phyloP scores from a whole-genome alignment of 2,888 invertebrate genomes.

The Octonoba sinensis region DNA sequence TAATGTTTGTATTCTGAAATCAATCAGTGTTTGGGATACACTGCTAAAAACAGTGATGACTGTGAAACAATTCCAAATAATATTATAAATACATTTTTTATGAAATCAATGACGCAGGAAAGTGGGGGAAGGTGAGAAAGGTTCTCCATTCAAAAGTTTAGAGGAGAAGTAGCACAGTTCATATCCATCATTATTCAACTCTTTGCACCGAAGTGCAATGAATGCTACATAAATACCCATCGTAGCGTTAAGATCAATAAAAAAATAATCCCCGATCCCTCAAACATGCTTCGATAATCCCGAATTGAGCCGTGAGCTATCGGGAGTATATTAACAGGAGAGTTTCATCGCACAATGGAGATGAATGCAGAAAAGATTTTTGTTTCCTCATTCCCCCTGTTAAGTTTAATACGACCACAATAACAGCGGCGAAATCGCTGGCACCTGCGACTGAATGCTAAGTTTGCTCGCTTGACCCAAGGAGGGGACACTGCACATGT shows the following conservation, averaged over 20 bases:
- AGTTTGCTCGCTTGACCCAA: too few relatives aligned
- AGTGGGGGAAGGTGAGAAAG: too few relatives aligned
- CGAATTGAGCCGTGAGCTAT: slow-evolving; percentile 6
- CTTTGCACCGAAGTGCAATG: slow-evolving; percentile 34
- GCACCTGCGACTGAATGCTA: slow-evolving; percentile 42
- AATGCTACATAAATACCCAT: slow-evolving; percentile 19
- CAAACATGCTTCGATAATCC: slow-evolving; percentile 42
- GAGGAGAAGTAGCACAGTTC: not conserved
- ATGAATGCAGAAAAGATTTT: slow-evolving; percentile 9
- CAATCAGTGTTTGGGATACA: too few relatives aligned
- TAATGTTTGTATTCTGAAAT: too few relatives aligned
- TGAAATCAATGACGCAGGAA: too few relatives aligned
- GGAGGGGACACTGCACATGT: slow-evolving; percentile 5
- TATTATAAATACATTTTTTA: too few relatives aligned
- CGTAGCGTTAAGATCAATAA: not conserved
- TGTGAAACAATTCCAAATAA: too few relatives aligned
- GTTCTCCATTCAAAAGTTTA: too few relatives aligned
- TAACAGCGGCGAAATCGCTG: slow-evolving; percentile 37
- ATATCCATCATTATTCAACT: slow-evolving; percentile 4
- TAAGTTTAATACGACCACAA: slow-evolving; percentile 57
- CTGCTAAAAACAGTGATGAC: too few relatives aligned
- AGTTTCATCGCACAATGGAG: too few relatives aligned
- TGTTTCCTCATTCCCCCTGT: slow-evolving; percentile 37
- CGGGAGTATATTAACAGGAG: slow-evolving; percentile 29
- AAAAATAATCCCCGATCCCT: slow-evolving; percentile 19